Conservation (phyloP, 2,888 invertebrate genomes). For the Tortrix viridana region DNA sequence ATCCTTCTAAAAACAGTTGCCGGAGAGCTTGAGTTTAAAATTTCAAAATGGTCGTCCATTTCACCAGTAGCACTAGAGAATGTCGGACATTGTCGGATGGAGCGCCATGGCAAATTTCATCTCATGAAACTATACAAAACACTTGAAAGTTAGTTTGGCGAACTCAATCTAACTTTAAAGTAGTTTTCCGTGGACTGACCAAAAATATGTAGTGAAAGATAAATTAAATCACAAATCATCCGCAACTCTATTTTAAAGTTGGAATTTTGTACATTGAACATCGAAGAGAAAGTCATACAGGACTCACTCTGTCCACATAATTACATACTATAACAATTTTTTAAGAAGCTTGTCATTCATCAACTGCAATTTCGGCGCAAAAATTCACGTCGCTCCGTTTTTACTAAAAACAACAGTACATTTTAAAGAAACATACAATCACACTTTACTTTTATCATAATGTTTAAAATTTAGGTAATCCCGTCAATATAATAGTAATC, state of each 20-base stretch:
- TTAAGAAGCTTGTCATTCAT: too few relatives aligned
- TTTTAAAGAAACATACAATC: too few relatives aligned
- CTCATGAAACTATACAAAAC: constrained; percentile 40
- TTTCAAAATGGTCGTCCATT: constrained; percentile 1
- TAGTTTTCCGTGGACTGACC: constrained; percentile 36
- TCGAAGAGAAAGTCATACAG: constrained; percentile 1
- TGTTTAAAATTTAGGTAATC: too few relatives aligned
- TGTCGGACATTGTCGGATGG: constrained; percentile 6
- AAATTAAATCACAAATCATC: constrained; percentile 35
- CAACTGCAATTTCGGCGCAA: too few relatives aligned
- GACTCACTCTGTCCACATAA: too few relatives aligned
- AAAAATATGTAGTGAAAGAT: constrained; percentile 35
- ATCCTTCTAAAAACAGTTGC: too few relatives aligned
- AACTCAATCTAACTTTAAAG: constrained; percentile 42
- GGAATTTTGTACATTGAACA: constrained; percentile 27
- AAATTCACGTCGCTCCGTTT: too few relatives aligned
- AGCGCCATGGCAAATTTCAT: constrained; percentile 25
- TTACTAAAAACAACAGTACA: too few relatives aligned
- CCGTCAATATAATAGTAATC: too few relatives aligned
- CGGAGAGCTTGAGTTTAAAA: too few relatives aligned
- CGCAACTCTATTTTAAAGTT: constrained; percentile 21
- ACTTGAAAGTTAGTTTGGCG: constrained; percentile 38
- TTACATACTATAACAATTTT: too few relatives aligned
- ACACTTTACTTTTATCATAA: too few relatives aligned
- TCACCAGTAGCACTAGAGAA: background rate